These are phyloP conservation scores for Tigriopus californicus DNA, from an alignment of 2,888 invertebrate genomes.

Conservation along the genomic window DNA sequence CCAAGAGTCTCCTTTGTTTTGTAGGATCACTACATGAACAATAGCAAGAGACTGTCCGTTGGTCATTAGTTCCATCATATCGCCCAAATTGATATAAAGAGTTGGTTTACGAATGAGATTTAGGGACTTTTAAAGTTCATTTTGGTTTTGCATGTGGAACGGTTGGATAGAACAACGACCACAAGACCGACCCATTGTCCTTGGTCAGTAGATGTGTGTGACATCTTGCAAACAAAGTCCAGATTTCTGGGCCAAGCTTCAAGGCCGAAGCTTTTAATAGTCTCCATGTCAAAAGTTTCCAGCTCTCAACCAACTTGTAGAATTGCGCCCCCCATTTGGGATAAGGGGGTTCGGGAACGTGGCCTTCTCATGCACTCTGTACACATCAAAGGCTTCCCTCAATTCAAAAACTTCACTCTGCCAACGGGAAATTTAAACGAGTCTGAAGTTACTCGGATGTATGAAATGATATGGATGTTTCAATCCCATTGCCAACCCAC, in stretches of 20 bases:
- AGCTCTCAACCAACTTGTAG: constrained; percentile 44
- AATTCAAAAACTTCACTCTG: constrained; percentile 32
- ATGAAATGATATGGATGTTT: no score
- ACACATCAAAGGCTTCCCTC: constrained; percentile 48
- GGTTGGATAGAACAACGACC: constrained; percentile 51
- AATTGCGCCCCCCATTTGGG: constrained; percentile 45
- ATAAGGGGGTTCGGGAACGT: constrained; percentile 43
- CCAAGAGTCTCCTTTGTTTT: constrained; percentile 39
- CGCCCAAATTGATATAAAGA: constrained; percentile 43
- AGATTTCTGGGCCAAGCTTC: constrained; percentile 23
- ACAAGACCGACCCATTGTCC: constrained; percentile 36
- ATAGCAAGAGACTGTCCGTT: constrained; percentile 46
- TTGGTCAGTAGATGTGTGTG: constrained; percentile 28
- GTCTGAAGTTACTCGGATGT: no score
- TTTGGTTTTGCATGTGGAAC: no score
- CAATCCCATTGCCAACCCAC: no score
- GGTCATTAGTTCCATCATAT: constrained; percentile 54
- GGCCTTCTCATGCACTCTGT: constrained; percentile 31
- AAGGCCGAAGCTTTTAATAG: constrained; percentile 31
- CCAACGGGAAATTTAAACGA: no score
- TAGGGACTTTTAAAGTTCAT: no score
- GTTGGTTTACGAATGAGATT: no score
- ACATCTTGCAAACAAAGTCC: constrained; percentile 40
- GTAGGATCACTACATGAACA: constrained; percentile 52
- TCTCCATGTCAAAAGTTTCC: constrained; percentile 35